A percentile compares a stretch with the other conserved stretches of the same genome.
These are phyloP conservation scores for Ctenopoma kingsleyae DNA, from an alignment of 2,797 vertebrate genomes.

Conservation along the genomic window DNA sequence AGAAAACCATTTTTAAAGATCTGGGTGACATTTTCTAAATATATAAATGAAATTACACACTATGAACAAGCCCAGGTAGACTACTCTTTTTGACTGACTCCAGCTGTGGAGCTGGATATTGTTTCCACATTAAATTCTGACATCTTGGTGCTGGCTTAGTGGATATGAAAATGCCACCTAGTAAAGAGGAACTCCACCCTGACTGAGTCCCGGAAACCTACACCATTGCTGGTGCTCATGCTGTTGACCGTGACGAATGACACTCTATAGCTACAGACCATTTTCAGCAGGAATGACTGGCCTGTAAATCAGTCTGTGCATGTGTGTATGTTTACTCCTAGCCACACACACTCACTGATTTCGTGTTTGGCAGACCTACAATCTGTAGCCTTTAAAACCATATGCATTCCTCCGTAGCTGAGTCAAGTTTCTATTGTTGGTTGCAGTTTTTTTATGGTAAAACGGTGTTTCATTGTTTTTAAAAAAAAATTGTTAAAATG, in stretches of 20 bases:
- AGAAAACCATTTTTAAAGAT: constrained; percentile 83
- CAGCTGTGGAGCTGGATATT: constrained; percentile 73
- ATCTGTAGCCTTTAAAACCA: constrained; percentile 90
- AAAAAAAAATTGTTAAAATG: constrained; percentile 60
- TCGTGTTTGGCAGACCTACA: constrained; percentile 85
- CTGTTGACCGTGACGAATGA: constrained; percentile 87
- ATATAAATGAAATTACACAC: constrained; percentile 64
- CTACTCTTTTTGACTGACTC: constrained; percentile 72
- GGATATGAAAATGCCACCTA: constrained; percentile 66
- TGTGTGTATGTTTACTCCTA: constrained; percentile 72
- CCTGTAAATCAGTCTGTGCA: constrained; percentile 81
- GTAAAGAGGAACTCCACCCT: constrained; percentile 71
- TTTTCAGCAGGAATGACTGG: constrained; percentile 93
- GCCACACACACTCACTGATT: constrained; percentile 53
- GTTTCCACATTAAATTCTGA: constrained; percentile 66
- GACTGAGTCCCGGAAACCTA: constrained; percentile 38
- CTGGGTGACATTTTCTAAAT: constrained; percentile 70
- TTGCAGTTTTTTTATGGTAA: constrained; percentile 83
- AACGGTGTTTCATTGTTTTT: constrained; percentile 86
- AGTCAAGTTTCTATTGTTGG: constrained; percentile 86
- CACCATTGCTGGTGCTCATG: constrained; percentile 88
- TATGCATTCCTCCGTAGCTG: constrained; percentile 97
- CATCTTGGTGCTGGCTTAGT: constrained; percentile 81
- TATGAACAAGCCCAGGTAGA: constrained; percentile 85
- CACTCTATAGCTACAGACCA: constrained; percentile 89